Conservation (phyloP, 2,113 vertebrate species). For the Physeter macrocephalus region DNA sequence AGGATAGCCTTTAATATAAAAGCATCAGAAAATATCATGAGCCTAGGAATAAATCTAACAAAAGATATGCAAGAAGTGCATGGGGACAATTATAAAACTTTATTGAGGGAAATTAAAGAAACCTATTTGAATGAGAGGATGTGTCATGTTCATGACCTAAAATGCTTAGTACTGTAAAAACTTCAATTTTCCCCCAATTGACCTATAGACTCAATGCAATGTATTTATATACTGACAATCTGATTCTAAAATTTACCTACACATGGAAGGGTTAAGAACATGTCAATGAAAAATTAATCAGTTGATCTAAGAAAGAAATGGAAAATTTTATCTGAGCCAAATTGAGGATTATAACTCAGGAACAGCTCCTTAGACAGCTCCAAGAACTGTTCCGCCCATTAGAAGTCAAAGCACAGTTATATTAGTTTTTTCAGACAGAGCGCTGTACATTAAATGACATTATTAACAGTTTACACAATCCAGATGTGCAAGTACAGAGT, state of each 20-base stretch:
- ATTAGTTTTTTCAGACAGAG: neutral
- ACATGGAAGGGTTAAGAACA: neutral
- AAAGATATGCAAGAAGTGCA: neutral
- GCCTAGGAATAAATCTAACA: neutral
- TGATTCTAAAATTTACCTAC: neutral
- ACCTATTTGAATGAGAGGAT: neutral
- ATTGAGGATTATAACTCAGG: neutral
- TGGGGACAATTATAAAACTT: neutral
- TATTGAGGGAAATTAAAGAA: neutral
- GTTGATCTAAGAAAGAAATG: too few species aligned
- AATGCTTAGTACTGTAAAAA: neutral
- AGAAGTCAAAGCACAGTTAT: neutral
- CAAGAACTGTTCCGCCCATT: neutral
- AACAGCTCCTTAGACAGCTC: neutral
- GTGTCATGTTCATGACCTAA: neutral
- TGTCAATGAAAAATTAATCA: neutral
- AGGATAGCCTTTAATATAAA: neutral
- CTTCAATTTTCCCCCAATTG: neutral
- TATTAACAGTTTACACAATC: neutral
- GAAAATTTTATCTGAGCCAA: neutral
- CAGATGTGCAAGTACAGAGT: neutral
- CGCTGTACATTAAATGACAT: neutral
- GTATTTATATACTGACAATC: neutral
- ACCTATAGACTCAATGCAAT: neutral
- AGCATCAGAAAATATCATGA: neutral